Conservation (phyloP, 2,797 vertebrate genomes). For the Aselliscus stoliczkanus region DNA sequence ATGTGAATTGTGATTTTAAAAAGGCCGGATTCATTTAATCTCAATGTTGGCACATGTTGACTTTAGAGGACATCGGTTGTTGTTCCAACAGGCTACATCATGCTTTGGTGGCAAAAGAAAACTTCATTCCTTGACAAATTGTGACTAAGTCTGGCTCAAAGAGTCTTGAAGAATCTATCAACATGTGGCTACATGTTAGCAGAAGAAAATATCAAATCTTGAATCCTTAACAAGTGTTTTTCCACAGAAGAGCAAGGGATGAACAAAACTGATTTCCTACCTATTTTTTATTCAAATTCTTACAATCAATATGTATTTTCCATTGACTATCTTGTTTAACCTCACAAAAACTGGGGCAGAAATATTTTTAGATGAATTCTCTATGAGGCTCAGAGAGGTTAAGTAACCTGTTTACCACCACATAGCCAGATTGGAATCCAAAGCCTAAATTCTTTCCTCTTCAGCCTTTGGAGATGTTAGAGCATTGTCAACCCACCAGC, state of each 20-base stretch:
- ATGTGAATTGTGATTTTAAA: constrained; percentile 10
- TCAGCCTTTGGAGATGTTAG: neutral
- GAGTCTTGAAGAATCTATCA: neutral
- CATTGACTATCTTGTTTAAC: neutral
- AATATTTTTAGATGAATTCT: constrained; percentile 9
- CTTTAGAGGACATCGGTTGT: neutral
- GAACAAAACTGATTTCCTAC: neutral
- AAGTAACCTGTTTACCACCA: neutral
- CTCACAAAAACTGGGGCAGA: neutral
- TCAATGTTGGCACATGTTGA: neutral
- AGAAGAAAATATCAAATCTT: constrained; percentile 25
- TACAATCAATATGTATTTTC: neutral
- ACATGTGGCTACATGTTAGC: neutral
- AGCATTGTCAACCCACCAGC: neutral
- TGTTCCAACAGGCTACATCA: neutral
- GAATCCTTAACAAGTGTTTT: neutral
- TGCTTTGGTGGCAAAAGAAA: neutral
- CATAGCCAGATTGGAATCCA: neutral
- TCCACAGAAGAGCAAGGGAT: neutral
- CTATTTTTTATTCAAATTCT: neutral
- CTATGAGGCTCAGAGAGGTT: neutral
- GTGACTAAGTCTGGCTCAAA: neutral
- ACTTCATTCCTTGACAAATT: neutral
- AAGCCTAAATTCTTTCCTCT: neutral
- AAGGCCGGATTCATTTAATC: neutral